These are phyloP conservation scores for Molossus alvarezi DNA, from an alignment of 2,797 vertebrate genomes.

Conservation along the genomic window DNA sequence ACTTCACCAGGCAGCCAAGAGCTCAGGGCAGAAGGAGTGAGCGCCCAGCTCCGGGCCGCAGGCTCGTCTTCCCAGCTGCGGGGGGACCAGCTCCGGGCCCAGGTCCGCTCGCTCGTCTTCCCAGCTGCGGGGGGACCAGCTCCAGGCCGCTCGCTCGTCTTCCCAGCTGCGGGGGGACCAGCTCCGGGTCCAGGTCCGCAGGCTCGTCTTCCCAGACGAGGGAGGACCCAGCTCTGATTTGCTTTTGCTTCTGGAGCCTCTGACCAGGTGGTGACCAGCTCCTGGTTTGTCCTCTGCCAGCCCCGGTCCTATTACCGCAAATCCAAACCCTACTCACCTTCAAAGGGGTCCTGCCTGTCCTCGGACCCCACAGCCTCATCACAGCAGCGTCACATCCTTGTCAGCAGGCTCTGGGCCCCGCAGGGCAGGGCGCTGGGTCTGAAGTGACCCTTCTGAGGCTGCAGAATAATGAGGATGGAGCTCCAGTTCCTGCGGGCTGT, in stretches of 20 bases:
- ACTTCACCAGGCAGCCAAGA: background rate
- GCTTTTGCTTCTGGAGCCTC: background rate
- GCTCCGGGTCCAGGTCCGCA: accelerated
- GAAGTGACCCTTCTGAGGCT: background rate
- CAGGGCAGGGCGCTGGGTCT: background rate
- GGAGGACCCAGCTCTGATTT: accelerated
- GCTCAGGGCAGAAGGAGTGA: background rate
- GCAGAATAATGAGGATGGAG: accelerated
- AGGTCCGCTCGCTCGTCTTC: accelerated
- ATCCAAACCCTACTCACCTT: background rate
- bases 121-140: background rate
- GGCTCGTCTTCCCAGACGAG: accelerated
- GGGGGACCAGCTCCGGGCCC: background rate
- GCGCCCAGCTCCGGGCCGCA: accelerated
- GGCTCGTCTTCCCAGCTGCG: accelerated
- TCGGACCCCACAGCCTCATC: background rate
- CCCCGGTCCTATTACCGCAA: accelerated
- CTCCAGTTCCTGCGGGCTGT: accelerated
- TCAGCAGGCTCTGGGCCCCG: background rate
- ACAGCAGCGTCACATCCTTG: accelerated
- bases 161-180: accelerated
- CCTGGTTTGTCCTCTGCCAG: accelerated
- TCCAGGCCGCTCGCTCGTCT: accelerated
- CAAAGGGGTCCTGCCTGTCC: too few relatives aligned
- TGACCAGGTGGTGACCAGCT: background rate